Evolutionary conservation across 2,797 vertebrate species (phyloP).

Genomic region (Siniperca scherzeri): DNA sequence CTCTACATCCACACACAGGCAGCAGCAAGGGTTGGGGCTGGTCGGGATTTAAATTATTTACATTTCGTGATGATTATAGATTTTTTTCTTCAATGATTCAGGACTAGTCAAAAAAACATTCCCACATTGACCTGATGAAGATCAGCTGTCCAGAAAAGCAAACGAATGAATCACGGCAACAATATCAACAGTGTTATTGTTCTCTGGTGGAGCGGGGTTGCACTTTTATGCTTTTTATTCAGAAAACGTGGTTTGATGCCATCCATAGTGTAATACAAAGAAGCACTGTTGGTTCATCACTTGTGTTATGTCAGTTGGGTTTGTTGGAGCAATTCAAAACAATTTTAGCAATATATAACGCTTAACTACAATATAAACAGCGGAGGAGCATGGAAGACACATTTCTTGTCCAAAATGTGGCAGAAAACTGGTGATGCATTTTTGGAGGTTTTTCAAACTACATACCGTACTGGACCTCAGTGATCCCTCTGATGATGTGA

Average conservation of each 20-base stretch:
- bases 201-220: neutral
- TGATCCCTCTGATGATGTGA: slow-evolving; percentile 12
- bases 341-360: neutral
- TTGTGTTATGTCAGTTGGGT: neutral
- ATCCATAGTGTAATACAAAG: neutral
- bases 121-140: neutral
- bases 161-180: neutral
- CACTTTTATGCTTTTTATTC: neutral
- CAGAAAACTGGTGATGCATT: neutral
- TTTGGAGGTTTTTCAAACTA: no score
- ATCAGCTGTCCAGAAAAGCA: neutral
- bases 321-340: neutral
- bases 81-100: neutral
- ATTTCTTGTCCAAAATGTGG: neutral
- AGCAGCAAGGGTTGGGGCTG: no score
- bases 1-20: no score
- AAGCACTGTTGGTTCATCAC: neutral
- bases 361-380: neutral
- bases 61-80: neutral
- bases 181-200: neutral
- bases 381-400: neutral
- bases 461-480: neutral
- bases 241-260: neutral
- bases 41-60: neutral
- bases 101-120: neutral